These are phyloP conservation scores for Anas platyrhynchos DNA, from an alignment of 2,113 vertebrate species.

Conservation along the genomic window DNA sequence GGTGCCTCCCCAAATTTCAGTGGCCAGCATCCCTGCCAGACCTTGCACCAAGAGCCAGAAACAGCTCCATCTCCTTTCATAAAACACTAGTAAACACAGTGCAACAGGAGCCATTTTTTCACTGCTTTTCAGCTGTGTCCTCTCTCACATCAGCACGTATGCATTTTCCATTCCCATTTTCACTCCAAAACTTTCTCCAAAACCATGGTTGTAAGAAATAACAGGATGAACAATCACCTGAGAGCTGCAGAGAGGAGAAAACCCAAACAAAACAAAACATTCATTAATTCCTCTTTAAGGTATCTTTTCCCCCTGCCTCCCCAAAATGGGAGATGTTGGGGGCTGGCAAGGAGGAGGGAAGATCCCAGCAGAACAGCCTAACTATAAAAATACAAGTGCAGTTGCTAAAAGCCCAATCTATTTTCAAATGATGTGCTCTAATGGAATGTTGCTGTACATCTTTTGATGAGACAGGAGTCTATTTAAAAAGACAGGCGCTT, in stretches of 20 bases:
- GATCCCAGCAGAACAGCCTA: conserved; percentile 46
- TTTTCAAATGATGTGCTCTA: conserved; percentile 80
- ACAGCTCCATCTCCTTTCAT: background rate
- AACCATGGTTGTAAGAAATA: background rate
- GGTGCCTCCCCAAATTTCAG: background rate
- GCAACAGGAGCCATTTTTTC: background rate
- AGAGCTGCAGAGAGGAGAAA: background rate
- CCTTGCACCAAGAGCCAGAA: background rate
- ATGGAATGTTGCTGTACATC: conserved; percentile 82
- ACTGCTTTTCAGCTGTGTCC: background rate
- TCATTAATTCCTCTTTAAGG: conserved; percentile 44
- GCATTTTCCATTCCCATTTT: background rate
- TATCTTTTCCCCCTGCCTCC: background rate
- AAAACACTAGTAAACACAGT: background rate
- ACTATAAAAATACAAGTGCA: conserved; percentile 67
- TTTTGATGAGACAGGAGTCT: conserved; percentile 81
- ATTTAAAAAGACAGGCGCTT: conserved; percentile 81
- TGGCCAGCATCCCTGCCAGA: background rate
- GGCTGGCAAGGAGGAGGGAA: background rate
- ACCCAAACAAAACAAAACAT: conserved; percentile 12
- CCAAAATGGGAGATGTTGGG: background rate
- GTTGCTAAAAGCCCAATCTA: conserved; percentile 80
- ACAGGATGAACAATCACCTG: background rate
- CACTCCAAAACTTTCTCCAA: conserved; percentile 5
- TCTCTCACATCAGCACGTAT: rapidly evolving